Percentiles rank a stretch among this genome's conserved stretches.
Evolutionary conservation across 2,888 invertebrate genomes (phyloP).

Genomic region (Amblyteles armatorius): DNA sequence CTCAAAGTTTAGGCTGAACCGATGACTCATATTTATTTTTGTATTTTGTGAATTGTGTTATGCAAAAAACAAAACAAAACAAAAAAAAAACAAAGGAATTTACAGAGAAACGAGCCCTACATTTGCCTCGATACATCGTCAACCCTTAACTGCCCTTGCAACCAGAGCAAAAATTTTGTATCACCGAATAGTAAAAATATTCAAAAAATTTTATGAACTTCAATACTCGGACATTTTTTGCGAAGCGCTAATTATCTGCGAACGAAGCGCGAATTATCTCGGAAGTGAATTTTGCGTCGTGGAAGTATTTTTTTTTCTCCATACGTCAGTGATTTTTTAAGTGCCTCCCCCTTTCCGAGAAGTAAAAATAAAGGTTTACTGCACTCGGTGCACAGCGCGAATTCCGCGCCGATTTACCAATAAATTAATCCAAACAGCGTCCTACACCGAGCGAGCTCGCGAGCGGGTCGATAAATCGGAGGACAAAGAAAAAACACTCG

Average conservation of each 20-base stretch:
- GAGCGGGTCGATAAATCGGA: not conserved
- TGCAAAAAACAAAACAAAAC: not conserved
- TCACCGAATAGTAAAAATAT: too few relatives aligned
- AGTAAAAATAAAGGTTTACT: not conserved
- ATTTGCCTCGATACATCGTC: too few relatives aligned
- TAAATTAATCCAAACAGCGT: not conserved
- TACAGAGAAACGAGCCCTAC: too few relatives aligned
- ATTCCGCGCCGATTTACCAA: not conserved
- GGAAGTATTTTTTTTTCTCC: too few relatives aligned
- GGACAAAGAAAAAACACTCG: not conserved
- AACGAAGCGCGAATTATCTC: too few relatives aligned
- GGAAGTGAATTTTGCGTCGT: too few relatives aligned
- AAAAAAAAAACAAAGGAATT: not conserved
- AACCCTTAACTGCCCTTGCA: too few relatives aligned
- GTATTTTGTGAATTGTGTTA: not conserved
- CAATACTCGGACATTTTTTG: too few relatives aligned
- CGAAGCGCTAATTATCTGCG: too few relatives aligned
- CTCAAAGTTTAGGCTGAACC: not conserved
- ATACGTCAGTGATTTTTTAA: too few relatives aligned
- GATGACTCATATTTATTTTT: not conserved
- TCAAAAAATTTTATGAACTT: too few relatives aligned
- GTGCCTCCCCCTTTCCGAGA: not conserved
- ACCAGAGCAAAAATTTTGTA: too few relatives aligned
- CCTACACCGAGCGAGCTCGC: not conserved
- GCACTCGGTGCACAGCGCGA: not conserved